Base-by-base conservation (phyloP, 2,797 vertebrate genomes). In the Periparus ater region DNA sequence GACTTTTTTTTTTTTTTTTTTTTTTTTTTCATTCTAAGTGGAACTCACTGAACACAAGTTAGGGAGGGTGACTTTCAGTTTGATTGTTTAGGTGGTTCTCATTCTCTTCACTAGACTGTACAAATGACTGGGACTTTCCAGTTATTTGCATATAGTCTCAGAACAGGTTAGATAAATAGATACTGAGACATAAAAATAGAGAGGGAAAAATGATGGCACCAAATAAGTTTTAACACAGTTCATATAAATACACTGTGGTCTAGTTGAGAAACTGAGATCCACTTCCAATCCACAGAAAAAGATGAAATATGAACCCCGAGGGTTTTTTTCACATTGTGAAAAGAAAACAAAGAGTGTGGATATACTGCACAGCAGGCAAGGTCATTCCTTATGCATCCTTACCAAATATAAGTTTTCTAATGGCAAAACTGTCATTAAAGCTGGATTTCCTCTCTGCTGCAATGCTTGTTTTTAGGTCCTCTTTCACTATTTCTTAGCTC, bases 81-180 rank as follows among this genome's bases (percentile, higher is more conserved):
- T 93, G 93, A 79, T 95, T 96, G 83, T 89, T 96, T 82, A 93
- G 75, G 38, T 89, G 81, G 87, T 88, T 95, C 77, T 96, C 80
- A 95, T 93, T 90, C 92, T 88, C 68, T 92, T 90, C 74, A 80
- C 79, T 79, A 94, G 85, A 95, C 94, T 96, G 91, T 96, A 89
- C 95, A 97, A 95, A 87, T 47, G 77, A 75, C 62, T 85, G 97
- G 98, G 97, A 95, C 97, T 98, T 98, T 98, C 98, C 98, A 98
- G 85, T 63, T 70, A 96, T 98, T 98, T 98, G 98, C 98, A 97
- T 98, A 54, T 6, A 95, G 65, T 87, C 95, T 97, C 97, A 96
- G 93, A 97, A 93, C 84, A 87, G 89, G 91, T 96, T 97, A 97
- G 83, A 77, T 87, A 97, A 96, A 95, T 96, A 97, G 89, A 94